These are phyloP conservation scores for Acanthosepion pharaonis DNA, from an alignment of 2,888 invertebrate species.

Conservation along the genomic window DNA sequence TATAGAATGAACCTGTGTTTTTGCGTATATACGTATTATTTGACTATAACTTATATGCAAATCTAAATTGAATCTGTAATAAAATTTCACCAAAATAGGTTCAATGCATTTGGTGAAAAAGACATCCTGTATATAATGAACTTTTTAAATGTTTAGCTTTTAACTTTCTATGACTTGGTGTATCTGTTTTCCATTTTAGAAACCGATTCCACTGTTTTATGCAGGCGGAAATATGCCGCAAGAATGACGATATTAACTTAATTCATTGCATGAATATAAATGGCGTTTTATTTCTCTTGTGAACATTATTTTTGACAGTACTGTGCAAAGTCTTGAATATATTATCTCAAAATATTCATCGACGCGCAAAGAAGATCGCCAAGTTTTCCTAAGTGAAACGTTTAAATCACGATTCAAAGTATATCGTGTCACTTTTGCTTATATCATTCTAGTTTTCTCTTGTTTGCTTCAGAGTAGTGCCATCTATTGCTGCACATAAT, in stretches of 20 bases:
- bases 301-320: slow-evolving; percentile 6
- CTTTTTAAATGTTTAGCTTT: too few relatives aligned
- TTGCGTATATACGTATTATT: too few relatives aligned
- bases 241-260: background rate
- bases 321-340: background rate
- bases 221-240: background rate
- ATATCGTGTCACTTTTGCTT: background rate
- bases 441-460: background rate
- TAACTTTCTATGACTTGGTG: too few relatives aligned
- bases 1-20: too few relatives aligned
- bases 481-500: background rate
- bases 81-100: too few relatives aligned
- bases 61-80: too few relatives aligned
- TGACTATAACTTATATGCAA: too few relatives aligned
- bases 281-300: background rate
- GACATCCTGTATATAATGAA: too few relatives aligned
- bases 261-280: background rate
- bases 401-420: background rate
- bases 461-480: background rate
- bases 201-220: too few relatives aligned
- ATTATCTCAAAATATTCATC: background rate
- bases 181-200: too few relatives aligned
- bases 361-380: background rate
- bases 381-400: background rate
- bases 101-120: too few relatives aligned